Percentiles rank a stretch among this genome's conserved stretches.
phyloP scores from a whole-genome alignment of 2,888 invertebrate species.

The Diaprepes abbreviatus region DNA sequence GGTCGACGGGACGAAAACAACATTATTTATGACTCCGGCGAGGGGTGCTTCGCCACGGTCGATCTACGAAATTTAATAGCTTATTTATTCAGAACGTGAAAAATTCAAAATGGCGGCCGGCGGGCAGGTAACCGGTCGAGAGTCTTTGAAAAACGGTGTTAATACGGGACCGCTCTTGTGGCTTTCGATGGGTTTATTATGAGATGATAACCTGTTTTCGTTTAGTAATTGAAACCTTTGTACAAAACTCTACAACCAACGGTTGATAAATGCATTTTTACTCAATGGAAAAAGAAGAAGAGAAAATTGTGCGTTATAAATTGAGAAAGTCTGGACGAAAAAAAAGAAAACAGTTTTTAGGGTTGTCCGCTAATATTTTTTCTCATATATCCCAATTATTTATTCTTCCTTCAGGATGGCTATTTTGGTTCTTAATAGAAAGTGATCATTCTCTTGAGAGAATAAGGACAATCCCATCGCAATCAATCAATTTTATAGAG shows the following conservation, averaged over 20 bases:
- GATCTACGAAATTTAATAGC: conserved; percentile 69
- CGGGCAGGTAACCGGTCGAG: conserved; percentile 41
- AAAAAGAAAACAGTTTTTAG: too few species aligned
- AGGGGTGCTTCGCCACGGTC: conserved; percentile 56
- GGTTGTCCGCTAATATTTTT: too few species aligned
- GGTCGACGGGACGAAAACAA: conserved; percentile 64
- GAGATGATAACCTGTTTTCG: conserved; percentile 45
- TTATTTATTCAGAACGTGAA: conserved; percentile 70
- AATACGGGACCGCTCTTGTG: conserved; percentile 40
- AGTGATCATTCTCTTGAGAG: too few species aligned
- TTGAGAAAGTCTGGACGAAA: too few species aligned
- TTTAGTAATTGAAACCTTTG: conserved; percentile 38
- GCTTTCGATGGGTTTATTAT: conserved; percentile 47
- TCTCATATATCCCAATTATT: too few species aligned
- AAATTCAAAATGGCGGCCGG: conserved; percentile 68
- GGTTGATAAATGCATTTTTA: conserved; percentile 12
- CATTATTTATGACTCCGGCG: conserved; percentile 67
- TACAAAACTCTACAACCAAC: conserved; percentile 14
- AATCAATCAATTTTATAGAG: too few species aligned
- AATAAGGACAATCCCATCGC: too few species aligned
- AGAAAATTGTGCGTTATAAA: background rate
- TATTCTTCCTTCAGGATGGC: too few species aligned
- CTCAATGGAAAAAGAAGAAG: background rate
- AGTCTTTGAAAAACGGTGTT: conserved; percentile 44
- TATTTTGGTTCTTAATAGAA: too few species aligned